Base-by-base conservation (phyloP, 2,113 vertebrate genomes). In the Ondatra zibethicus region DNA sequence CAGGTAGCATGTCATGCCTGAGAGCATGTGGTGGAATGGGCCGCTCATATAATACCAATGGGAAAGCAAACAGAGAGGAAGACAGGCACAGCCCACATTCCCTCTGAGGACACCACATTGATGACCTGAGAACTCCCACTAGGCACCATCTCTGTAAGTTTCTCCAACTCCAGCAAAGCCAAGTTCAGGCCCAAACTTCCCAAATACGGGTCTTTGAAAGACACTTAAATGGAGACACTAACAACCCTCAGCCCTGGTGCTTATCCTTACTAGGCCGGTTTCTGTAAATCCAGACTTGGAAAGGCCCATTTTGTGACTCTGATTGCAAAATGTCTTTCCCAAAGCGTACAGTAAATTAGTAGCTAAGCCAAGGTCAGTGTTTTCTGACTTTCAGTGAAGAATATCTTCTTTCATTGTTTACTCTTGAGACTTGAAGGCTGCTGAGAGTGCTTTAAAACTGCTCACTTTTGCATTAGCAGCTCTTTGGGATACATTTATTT, bases 371-470 rank as follows among this genome's bases (percentile, higher is more conserved):
- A 82, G 19, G 55, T 23, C 42, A 88, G 75, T 6, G 25, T 88
- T 94, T 93, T 92, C 89, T 82, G 61, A 81, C 52, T 96, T 31
- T 78, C 25, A 42, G 72, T n/a, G 45, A 21, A 47, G 77, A 50
- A 9, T 92, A 12, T 85, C 95, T 88, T 86, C 73, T 88, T 96
- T 95, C 47, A 72, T 68, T 89, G 21, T 77, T 95, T 84, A 65
- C 47, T 36, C 92, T 73, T 91, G 80, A 92, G 85, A 92, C 45
- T 52, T 91, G 55, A 84, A 45, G 95, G 93, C n/a, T 80, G 3
- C 89, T 94, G 63, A 29, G 58, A 55, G 13, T 82, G 6, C 78
- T 96, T 94, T 96, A 65, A 95, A 92, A 94, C 45, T 70, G 65
- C 23, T 31, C 33, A n/a, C 93, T 88, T 96, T 68, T 86, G 80